A percentile compares a stretch with the other conserved stretches of the same genome.
Conservation (phyloP, 2,888 invertebrate genomes). For the Orchesella flavescens region DNA sequence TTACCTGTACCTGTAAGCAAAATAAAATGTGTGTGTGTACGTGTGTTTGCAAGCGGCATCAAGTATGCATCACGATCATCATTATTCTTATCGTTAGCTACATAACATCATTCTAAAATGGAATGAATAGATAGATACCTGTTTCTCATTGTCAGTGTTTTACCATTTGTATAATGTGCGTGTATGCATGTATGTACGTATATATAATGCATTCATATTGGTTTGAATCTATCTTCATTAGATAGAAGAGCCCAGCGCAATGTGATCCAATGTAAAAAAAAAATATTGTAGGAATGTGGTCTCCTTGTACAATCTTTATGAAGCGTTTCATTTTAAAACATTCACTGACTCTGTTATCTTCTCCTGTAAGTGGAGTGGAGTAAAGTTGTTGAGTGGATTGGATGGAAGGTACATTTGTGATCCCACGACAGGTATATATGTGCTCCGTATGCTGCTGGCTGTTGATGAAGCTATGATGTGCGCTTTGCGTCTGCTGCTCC, state of each 20-base stretch:
- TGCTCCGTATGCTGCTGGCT: too few species aligned
- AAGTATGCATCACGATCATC: slow-evolving; percentile 47
- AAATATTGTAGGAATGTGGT: slow-evolving; percentile 1
- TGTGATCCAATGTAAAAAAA: neutral
- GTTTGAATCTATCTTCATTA: neutral
- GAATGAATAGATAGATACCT: slow-evolving; percentile 40
- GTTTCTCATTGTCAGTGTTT: slow-evolving; percentile 3
- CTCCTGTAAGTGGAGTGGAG: too few species aligned
- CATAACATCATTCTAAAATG: slow-evolving; percentile 43
- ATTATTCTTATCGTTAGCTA: slow-evolving; percentile 57
- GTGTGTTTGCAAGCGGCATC: slow-evolving; percentile 16
- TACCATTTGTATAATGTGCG: neutral
- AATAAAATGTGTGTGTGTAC: neutral
- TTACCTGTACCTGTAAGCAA: neutral
- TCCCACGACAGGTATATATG: neutral
- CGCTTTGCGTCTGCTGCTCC: too few species aligned
- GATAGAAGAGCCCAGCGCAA: neutral
- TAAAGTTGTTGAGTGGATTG: neutral
- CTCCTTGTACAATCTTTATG: neutral
- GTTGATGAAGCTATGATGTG: too few species aligned
- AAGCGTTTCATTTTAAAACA: neutral
- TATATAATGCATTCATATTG: neutral
- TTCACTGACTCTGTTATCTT: neutral
- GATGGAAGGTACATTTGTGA: neutral
- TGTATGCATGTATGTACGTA: neutral